Evolutionary conservation across 2,888 invertebrate species (phyloP).

Genomic region (Glomeris marginata): DNA sequence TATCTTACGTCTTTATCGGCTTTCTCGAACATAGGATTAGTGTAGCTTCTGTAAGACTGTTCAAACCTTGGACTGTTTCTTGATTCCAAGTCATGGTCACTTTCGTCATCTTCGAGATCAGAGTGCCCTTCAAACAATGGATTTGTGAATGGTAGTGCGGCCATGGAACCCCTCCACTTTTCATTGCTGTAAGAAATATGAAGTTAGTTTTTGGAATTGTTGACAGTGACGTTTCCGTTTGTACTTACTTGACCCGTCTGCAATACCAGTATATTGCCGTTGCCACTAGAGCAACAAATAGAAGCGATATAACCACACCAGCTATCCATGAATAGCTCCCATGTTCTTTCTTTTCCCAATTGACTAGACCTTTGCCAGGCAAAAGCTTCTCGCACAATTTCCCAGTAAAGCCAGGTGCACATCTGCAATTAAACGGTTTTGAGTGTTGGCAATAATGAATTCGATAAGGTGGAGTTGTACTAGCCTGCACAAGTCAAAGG

Average conservation of each 20-base stretch:
- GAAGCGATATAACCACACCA: constrained; percentile 4
- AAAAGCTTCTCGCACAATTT: neutral
- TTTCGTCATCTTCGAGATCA: constrained; percentile 2
- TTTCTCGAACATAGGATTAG: constrained; percentile 9
- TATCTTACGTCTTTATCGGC: neutral
- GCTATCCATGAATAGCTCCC: neutral
- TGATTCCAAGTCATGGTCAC: neutral
- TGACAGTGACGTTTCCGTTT: neutral
- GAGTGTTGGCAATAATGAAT: too few species aligned
- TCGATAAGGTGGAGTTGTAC: too few species aligned
- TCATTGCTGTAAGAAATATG: neutral
- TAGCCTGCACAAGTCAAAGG: too few species aligned
- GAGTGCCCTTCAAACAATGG: constrained; percentile 1
- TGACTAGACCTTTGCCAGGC: too few species aligned
- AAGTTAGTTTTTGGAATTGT: neutral
- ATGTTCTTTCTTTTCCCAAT: neutral
- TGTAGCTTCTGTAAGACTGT: constrained; percentile 6
- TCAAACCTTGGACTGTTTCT: neutral
- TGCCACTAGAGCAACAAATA: neutral
- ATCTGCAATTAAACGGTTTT: neutral
- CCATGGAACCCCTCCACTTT: neutral
- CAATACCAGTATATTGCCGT: constrained; percentile 2
- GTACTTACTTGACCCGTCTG: constrained; percentile 4
- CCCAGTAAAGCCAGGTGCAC: neutral
- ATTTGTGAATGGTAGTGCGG: constrained; percentile 1